Evolutionary conservation across 2,888 invertebrate species (phyloP).

Genomic region (Rhamnusium bicolor): DNA sequence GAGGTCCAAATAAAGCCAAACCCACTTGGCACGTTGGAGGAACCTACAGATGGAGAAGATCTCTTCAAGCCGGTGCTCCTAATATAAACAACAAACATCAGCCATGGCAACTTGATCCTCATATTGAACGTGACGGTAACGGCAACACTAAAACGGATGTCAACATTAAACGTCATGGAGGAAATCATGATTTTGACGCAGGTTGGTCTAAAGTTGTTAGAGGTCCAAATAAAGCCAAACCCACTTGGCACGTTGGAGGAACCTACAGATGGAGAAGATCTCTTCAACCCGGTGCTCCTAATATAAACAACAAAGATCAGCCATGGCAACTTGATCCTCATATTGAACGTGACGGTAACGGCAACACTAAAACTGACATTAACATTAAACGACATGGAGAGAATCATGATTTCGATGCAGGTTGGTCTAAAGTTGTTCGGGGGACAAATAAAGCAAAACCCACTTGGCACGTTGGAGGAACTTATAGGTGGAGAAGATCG

Average conservation of each 20-base stretch:
- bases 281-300: slow-evolving; percentile 2
- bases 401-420: slow-evolving; percentile 35
- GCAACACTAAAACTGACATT: slow-evolving; percentile 39
- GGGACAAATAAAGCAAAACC: slow-evolving; percentile 32
- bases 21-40: slow-evolving; percentile 19
- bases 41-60: not conserved
- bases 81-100: slow-evolving; percentile 19
- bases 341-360: slow-evolving; percentile 38
- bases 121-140: slow-evolving; percentile 33
- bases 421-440: slow-evolving; percentile 34
- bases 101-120: slow-evolving; percentile 43
- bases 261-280: slow-evolving; percentile 37
- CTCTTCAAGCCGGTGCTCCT: slow-evolving; percentile 16
- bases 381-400: slow-evolving; percentile 34
- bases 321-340: slow-evolving; percentile 45
- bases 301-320: slow-evolving; percentile 17
- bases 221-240: slow-evolving; percentile 46
- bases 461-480: slow-evolving; percentile 35
- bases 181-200: slow-evolving; percentile 43
- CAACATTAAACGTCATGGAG: slow-evolving; percentile 40
- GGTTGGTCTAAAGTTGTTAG: slow-evolving; percentile 46
- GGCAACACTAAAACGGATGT: slow-evolving; percentile 42
- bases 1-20: slow-evolving; percentile 14
- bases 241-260: slow-evolving; percentile 48
- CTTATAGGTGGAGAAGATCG: slow-evolving; percentile 27